These are phyloP conservation scores for Tachycineta bicolor DNA, from an alignment of 2,113 vertebrate species.

Conservation along the genomic window DNA sequence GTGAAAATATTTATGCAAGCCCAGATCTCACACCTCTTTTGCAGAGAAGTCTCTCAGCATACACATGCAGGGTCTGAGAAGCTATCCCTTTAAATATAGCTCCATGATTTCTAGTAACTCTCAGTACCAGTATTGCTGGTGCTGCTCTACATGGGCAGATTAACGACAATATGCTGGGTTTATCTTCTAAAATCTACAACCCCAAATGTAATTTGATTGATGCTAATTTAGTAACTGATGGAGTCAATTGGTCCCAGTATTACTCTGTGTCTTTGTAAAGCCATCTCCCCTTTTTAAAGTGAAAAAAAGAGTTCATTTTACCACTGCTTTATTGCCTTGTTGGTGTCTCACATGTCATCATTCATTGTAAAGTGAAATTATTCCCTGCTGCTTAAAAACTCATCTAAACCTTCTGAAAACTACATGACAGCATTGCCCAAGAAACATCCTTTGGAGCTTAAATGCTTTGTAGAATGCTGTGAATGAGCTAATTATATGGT, in stretches of 20 bases:
- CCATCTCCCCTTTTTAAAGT: background rate
- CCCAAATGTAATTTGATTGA: background rate
- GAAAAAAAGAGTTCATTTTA: background rate
- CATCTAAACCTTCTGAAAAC: background rate
- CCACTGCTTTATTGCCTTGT: background rate
- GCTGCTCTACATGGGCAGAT: background rate
- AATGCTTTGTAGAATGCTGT: background rate
- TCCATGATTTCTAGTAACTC: background rate
- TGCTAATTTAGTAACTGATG: background rate
- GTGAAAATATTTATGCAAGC: background rate
- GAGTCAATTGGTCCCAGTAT: background rate
- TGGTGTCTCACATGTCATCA: background rate
- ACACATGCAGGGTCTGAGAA: background rate
- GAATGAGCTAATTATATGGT: background rate
- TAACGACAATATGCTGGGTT: background rate
- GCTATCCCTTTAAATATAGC: background rate
- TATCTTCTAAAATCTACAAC: background rate
- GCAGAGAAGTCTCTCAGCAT: background rate
- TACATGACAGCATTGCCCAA: background rate
- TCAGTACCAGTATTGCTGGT: background rate
- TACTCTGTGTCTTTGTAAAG: background rate
- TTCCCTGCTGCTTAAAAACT: background rate
- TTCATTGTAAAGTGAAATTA: slow-evolving; percentile 1
- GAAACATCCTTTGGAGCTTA: background rate
- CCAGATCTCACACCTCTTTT: background rate